Conservation (phyloP, 2,888 invertebrate species). For the Standfussiana lucernea region DNA sequence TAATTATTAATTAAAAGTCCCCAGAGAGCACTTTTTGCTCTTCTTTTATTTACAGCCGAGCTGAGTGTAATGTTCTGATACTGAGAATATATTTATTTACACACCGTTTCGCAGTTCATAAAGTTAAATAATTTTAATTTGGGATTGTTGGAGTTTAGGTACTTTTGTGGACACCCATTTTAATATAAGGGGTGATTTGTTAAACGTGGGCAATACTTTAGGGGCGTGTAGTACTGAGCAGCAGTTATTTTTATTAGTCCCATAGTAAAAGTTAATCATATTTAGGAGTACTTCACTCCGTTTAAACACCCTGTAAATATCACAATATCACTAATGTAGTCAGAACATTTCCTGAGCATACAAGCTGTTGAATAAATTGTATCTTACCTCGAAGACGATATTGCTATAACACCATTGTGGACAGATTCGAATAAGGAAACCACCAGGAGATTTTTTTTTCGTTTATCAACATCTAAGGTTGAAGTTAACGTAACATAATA, state of each 20-base stretch:
- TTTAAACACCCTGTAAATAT: background rate
- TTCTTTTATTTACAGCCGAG: slow-evolving; percentile 6
- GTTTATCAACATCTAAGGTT: too few species aligned
- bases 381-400: too few species aligned
- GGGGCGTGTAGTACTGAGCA: background rate
- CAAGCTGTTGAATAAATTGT: background rate
- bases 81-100: slow-evolving; percentile 9
- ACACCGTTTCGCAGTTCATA: background rate
- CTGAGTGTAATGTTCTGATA: slow-evolving; percentile 10
- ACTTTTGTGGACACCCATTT: background rate
- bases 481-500: too few species aligned
- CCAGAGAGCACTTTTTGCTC: slow-evolving; percentile 6
- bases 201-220: background rate
- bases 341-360: background rate
- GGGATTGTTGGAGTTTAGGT: background rate
- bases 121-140: background rate
- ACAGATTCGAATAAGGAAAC: too few species aligned
- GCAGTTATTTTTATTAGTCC: background rate
- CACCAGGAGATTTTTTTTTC: too few species aligned
- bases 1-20: slow-evolving; percentile 30
- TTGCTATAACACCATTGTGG: too few species aligned
- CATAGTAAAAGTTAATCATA: background rate
- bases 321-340: background rate
- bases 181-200: background rate
- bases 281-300: background rate